Evolutionary conservation across 2,797 vertebrate genomes (phyloP).

Genomic region (Alcedo quadribrachys): DNA sequence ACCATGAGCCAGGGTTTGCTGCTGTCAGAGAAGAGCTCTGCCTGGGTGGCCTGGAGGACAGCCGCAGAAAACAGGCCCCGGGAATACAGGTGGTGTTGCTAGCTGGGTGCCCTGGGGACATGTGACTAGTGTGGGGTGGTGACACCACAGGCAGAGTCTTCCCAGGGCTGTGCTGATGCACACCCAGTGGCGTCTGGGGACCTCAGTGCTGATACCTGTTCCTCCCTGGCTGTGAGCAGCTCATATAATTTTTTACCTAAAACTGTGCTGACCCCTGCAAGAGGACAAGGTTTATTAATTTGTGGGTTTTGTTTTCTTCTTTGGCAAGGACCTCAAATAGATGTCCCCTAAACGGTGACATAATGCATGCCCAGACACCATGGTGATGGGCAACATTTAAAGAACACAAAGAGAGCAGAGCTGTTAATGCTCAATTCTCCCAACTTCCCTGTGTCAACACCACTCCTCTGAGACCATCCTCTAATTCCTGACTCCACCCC

Average conservation of each 20-base stretch:
- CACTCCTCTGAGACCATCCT: background rate
- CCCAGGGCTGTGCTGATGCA: background rate
- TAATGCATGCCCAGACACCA: background rate
- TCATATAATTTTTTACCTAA: background rate
- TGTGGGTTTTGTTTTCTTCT: background rate
- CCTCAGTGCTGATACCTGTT: accelerated
- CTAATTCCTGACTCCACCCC: background rate
- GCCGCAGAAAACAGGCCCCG: accelerated
- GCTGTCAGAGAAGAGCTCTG: constrained; percentile 39
- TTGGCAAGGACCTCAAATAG: background rate
- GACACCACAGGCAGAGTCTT: background rate
- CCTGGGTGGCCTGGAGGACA: constrained; percentile 67
- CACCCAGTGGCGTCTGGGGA: background rate
- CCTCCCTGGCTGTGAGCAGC: background rate
- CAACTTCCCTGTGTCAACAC: background rate
- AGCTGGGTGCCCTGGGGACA: accelerated
- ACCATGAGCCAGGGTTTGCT: background rate
- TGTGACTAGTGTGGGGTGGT: background rate
- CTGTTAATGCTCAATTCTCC: background rate
- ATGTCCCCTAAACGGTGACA: background rate
- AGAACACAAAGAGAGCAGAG: background rate
- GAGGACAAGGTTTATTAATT: background rate
- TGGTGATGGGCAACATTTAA: background rate
- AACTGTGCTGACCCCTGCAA: background rate
- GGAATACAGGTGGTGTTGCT: background rate